These are phyloP conservation scores for Tridacna gigas DNA, from an alignment of 2,888 invertebrate species.

Conservation along the genomic window DNA sequence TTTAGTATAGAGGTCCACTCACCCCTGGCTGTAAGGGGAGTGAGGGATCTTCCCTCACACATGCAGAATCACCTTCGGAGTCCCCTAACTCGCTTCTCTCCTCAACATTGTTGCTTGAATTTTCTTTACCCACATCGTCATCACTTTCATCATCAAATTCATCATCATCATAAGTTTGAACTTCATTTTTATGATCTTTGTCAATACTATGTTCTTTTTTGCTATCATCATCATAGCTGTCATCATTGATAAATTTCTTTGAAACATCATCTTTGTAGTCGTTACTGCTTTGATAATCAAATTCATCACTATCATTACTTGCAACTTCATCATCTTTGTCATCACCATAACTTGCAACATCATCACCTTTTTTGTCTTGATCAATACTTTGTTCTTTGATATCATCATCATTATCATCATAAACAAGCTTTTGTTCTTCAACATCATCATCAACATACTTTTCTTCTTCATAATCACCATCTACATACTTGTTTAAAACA, in stretches of 20 bases:
- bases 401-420: slow-evolving; percentile 8
- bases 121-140: neutral
- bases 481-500: slow-evolving; percentile 21
- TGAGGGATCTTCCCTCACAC: slow-evolving; percentile 15
- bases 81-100: slow-evolving; percentile 16
- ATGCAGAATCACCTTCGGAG: slow-evolving; percentile 12
- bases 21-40: slow-evolving; percentile 62
- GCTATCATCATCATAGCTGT: neutral
- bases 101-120: neutral
- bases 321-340: slow-evolving; percentile 13
- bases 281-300: neutral
- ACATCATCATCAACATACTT: slow-evolving; percentile 1
- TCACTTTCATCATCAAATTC: slow-evolving; percentile 10
- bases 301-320: slow-evolving; percentile 4
- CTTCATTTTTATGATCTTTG: neutral
- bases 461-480: slow-evolving; percentile 22
- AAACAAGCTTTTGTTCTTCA: neutral
- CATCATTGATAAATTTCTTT: neutral
- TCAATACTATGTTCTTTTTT: neutral
- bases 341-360: slow-evolving; percentile 8
- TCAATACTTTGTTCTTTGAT: neutral
- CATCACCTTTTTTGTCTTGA: slow-evolving; percentile 6
- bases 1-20: slow-evolving; percentile 18
- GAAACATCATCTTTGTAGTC: neutral
- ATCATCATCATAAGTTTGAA: neutral